Evolutionary conservation across 2,888 invertebrate species (phyloP), one percentile per base, ranked within the genome.

Genomic region (Galerucella pusilla): DNA sequence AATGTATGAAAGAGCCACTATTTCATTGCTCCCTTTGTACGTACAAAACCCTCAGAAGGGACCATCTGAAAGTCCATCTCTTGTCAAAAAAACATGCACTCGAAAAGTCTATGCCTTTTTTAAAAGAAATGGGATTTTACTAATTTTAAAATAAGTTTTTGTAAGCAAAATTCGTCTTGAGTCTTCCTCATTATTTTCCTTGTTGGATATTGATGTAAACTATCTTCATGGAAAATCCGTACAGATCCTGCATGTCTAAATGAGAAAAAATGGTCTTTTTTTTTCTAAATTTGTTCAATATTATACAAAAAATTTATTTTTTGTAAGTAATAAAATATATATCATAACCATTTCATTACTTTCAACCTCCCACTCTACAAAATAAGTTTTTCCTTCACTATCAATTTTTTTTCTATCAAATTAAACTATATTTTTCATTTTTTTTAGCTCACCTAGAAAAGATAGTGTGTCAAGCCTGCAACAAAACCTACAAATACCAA

Each of bases 1-100:
- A 81, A 65, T 82, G 82, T 71, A 77, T 77, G 64, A 81, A 79
- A 74, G 80, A 81, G 59, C 80, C 81, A 5, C 57, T 71, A 14
- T 82, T 81, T 73, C 64, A 67, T 2, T 82, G 82, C 64, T 66
- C 59, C 0, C 65, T 69, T 25, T 81, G 81, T 61, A 12, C 59
- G 7, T 79, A 80, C 35, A 78, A 61, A 45, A 69, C 76, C 2
- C 72, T 76, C 25, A 64, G 73, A 25, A 77, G 63, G 61, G 64
- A 64, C 11, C 71, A 73, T 57, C 59, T 78, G 9, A 75, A 66
- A 20, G 64, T 73, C 14, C 78, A 78, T 68, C 60, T 77, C 6
- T 7, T 64, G 3, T 64, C 70, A 16, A 70, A 70, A n/a, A 70
- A 70, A 35, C 70, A 70, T 49, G 14, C 70, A 2, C 63, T 42